phyloP scores from a whole-genome alignment of 1,140 invertebrate genomes.

The Grapholita molesta region DNA sequence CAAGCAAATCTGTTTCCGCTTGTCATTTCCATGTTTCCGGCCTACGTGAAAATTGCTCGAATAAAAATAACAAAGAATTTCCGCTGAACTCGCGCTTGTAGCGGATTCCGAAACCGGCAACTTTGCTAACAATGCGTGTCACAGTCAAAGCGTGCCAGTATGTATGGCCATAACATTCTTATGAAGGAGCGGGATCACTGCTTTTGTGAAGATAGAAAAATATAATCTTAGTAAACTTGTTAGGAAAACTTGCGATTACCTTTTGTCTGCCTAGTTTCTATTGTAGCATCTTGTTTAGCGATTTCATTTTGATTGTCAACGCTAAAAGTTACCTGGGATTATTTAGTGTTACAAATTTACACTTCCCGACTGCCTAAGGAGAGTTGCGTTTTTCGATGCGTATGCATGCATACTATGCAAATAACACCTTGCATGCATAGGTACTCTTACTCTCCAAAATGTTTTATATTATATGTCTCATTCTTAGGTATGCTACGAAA shows the following conservation, averaged over 20 bases:
- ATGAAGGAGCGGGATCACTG: background rate
- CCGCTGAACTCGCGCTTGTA: background rate
- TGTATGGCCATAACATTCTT: background rate
- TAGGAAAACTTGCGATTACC: background rate
- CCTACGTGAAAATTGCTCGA: constrained; percentile 11
- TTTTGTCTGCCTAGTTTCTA: too few relatives aligned
- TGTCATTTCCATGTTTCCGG: constrained; percentile 15
- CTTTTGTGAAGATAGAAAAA: background rate
- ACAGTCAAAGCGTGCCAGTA: constrained; percentile 43
- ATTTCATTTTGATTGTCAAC: too few relatives aligned
- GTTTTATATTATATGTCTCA: too few relatives aligned
- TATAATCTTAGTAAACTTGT: background rate
- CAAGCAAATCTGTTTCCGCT: constrained; percentile 1
- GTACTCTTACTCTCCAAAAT: too few relatives aligned
- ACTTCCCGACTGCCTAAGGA: too few relatives aligned
- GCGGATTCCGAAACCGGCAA: constrained; percentile 14
- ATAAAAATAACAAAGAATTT: constrained; percentile 18
- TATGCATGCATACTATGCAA: too few relatives aligned
- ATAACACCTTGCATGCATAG: too few relatives aligned
- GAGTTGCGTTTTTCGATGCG: too few relatives aligned
- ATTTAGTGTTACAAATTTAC: too few relatives aligned
- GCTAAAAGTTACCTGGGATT: too few relatives aligned
- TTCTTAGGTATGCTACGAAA: too few relatives aligned
- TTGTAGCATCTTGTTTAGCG: too few relatives aligned
- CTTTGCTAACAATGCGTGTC: constrained; percentile 43